Conservation (phyloP, 2,888 invertebrate species). For the Melinaea menophilus region DNA sequence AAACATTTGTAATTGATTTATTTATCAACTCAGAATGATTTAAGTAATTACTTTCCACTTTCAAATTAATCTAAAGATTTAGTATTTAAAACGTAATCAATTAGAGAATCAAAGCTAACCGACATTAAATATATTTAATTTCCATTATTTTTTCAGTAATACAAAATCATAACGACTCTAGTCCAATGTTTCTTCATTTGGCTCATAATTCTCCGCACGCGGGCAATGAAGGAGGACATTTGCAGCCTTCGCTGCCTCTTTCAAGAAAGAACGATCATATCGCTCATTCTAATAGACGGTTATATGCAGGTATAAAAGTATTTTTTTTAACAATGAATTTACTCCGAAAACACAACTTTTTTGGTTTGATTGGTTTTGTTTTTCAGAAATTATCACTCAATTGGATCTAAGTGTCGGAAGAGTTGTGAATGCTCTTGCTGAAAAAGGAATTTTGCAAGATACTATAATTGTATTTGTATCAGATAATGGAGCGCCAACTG, state of each 20-base stretch:
- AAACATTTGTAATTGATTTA: no score
- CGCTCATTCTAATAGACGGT: conserved; percentile 81
- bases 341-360: no score
- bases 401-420: conserved; percentile 90
- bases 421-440: conserved; percentile 82
- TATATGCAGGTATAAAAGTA: conserved; percentile 82
- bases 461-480: conserved; percentile 92
- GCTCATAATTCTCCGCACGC: conserved; percentile 90
- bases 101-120: no score
- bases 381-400: conserved; percentile 81
- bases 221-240: conserved; percentile 82
- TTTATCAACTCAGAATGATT: no score
- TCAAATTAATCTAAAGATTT: no score
- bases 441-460: conserved; percentile 84
- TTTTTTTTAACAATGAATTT: conserved; percentile 37
- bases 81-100: no score
- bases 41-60: no score
- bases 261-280: conserved; percentile 83
- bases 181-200: conserved; percentile 88
- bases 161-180: conserved; percentile 72
- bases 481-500: conserved; percentile 92
- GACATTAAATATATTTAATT: neutral
- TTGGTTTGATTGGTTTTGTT: no score
- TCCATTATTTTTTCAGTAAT: conserved; percentile 67
- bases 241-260: conserved; percentile 85